These are phyloP conservation scores for Xanthorhoe designata DNA, from an alignment of 2,888 invertebrate genomes.

Conservation along the genomic window DNA sequence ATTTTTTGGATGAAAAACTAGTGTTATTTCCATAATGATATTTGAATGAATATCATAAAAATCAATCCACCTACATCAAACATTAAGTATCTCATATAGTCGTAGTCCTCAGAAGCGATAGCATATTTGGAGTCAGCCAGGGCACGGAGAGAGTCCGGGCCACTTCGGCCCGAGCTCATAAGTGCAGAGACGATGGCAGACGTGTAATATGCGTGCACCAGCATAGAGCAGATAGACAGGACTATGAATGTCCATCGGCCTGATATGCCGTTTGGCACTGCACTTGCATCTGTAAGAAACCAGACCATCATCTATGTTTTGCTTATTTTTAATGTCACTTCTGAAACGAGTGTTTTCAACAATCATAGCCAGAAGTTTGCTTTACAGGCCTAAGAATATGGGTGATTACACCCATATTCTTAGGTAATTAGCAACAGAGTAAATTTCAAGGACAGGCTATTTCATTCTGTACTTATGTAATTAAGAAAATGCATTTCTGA, in stretches of 20 bases:
- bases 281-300: conserved; percentile 65
- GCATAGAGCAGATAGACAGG: conserved; percentile 70
- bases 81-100: conserved; percentile 65
- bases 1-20: too few relatives aligned
- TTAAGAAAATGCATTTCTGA: too few relatives aligned
- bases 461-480: too few relatives aligned
- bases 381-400: too few relatives aligned
- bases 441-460: too few relatives aligned
- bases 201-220: conserved; percentile 76
- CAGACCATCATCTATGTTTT: neutral
- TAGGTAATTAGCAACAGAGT: too few relatives aligned
- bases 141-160: conserved; percentile 59
- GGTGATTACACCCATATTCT: too few relatives aligned
- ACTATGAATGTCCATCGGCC: conserved; percentile 71
- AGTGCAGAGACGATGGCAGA: conserved; percentile 75
- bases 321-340: too few relatives aligned
- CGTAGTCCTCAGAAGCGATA: conserved; percentile 70
- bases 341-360: too few relatives aligned
- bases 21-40: too few relatives aligned
- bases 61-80: conserved; percentile 68
- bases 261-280: conserved; percentile 67
- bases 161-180: conserved; percentile 69
- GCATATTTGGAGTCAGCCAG: conserved; percentile 72
- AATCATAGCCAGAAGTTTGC: too few relatives aligned
- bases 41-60: too few relatives aligned